Base-by-base conservation (phyloP, 1,140 invertebrate genomes). In the Phymastichus coffea region DNA sequence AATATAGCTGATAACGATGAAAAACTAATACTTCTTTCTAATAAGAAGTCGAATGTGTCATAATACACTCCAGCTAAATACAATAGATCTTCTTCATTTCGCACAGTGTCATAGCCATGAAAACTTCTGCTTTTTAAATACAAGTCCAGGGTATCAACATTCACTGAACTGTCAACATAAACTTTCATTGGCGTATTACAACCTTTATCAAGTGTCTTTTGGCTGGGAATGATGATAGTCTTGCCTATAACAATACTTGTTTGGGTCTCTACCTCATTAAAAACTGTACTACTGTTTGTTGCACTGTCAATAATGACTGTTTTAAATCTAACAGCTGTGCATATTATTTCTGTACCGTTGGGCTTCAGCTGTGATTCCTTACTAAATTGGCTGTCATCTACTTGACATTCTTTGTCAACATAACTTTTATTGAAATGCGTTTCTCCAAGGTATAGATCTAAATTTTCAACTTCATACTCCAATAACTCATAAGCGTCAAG, bases 331-430 rank as follows among this genome's bases (percentile, higher is more conserved):
- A n/a, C n/a, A n/a, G n/a, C n/a, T n/a, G n/a, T n/a, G n/a, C n/a
- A n/a, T n/a, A n/a, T n/a, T n/a, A n/a, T n/a, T n/a, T n/a, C n/a
- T n/a, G n/a, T n/a, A n/a, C n/a, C n/a, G n/a, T n/a, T n/a, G n/a
- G n/a, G n/a, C n/a, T n/a, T n/a, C n/a, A n/a, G n/a, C 23, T 35
- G 33, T 26, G 9, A 7, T 22, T 25, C 20, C 25, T 43, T 25
- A 26, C 9, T 15, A 40, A 26, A 22, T 4, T 8, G 43, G 28
- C 20, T 23, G 17, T 43, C 25, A 19, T 55, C 38, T 41, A 43
- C 33, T 55, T 55, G 53, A 23, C 53, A 55, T 55, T 23, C 53
- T 55, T 55, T 41, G 43, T 55, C 40, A 43, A 43, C 38, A 41
- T 20, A 41, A 9, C 3, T 38, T 38, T 38, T 38, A 38, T n/a